Percentiles rank a stretch among this genome's conserved stretches.
Conservation (phyloP, 2,888 invertebrate genomes). For the Andrena camellia region DNA sequence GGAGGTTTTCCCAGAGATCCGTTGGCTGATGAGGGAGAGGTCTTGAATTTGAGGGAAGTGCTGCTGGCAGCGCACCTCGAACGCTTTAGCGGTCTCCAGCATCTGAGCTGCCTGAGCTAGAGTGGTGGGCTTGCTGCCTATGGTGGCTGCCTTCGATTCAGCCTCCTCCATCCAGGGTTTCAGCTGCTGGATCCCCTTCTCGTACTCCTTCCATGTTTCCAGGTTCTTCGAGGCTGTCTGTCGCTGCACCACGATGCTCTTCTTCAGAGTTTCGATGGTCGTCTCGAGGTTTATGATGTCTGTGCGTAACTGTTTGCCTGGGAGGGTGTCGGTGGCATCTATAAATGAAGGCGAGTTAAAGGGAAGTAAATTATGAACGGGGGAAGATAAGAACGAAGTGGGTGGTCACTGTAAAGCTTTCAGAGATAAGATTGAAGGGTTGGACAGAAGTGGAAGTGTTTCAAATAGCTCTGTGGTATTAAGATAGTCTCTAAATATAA, state of each 20-base stretch:
- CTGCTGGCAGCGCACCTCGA: slow-evolving; percentile 92
- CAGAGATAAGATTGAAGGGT: no score
- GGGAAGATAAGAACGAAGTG: no score
- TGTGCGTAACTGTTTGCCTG: slow-evolving; percentile 90
- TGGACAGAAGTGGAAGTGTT: no score
- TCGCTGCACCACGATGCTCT: slow-evolving; percentile 91
- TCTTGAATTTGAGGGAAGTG: slow-evolving; percentile 91
- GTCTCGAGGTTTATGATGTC: slow-evolving; percentile 92
- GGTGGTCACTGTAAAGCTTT: no score
- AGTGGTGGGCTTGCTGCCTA: slow-evolving; percentile 91
- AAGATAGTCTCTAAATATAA: no score
- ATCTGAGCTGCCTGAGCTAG: slow-evolving; percentile 93
- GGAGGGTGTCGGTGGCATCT: slow-evolving; percentile 89
- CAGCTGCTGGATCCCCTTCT: slow-evolving; percentile 91
- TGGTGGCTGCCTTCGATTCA: slow-evolving; percentile 91
- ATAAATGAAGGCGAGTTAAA: slow-evolving; percentile 36
- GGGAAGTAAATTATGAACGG: no score
- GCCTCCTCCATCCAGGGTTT: slow-evolving; percentile 96
- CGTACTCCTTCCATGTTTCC: slow-evolving; percentile 94
- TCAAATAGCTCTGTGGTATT: no score
- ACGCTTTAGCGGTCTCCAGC: slow-evolving; percentile 90
- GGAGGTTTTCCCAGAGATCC: slow-evolving; percentile 91
- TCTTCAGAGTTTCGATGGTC: slow-evolving; percentile 91
- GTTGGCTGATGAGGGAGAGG: slow-evolving; percentile 90
- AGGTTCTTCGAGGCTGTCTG: slow-evolving; percentile 92